Conservation (phyloP, 2,888 invertebrate genomes). For the Podotricha telesiphe region DNA sequence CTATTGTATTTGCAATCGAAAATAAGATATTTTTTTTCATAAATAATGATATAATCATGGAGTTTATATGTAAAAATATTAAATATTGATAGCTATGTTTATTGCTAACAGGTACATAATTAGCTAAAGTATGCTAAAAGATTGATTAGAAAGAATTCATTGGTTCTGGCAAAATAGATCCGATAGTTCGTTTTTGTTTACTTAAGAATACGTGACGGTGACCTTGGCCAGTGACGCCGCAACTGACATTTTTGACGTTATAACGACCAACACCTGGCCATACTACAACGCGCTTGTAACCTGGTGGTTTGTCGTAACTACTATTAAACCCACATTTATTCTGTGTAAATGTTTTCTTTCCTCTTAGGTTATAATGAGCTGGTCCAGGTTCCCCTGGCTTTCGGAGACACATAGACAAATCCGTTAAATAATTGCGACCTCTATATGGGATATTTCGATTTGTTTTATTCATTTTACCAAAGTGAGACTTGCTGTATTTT, state of each 20-base stretch:
- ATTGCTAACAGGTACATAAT: neutral
- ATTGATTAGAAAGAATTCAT: slow-evolving; percentile 67
- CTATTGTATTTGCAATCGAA: too few relatives aligned
- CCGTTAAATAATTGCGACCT: slow-evolving; percentile 74
- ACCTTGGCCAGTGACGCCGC: slow-evolving; percentile 63
- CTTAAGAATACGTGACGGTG: slow-evolving; percentile 69
- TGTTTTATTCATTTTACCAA: slow-evolving; percentile 72
- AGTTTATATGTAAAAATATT: too few relatives aligned
- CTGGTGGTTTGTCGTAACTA: slow-evolving; percentile 66
- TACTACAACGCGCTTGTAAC: slow-evolving; percentile 62
- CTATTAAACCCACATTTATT: slow-evolving; percentile 66
- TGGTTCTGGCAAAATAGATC: slow-evolving; percentile 59
- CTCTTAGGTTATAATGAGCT: slow-evolving; percentile 63
- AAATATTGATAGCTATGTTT: too few relatives aligned
- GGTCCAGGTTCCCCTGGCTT: slow-evolving; percentile 81
- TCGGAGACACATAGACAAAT: slow-evolving; percentile 75
- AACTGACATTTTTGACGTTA: slow-evolving; percentile 46
- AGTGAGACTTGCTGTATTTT: slow-evolving; percentile 60
- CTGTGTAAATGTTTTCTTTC: slow-evolving; percentile 55
- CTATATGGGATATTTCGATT: slow-evolving; percentile 62
- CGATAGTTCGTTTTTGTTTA: slow-evolving; percentile 66
- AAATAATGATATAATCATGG: too few relatives aligned
- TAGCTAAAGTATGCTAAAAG: neutral
- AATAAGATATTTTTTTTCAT: too few relatives aligned
- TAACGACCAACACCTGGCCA: slow-evolving; percentile 78